phyloP scores from a whole-genome alignment of 2,888 invertebrate species.

The Bursaphelenchus okinawaensis region DNA sequence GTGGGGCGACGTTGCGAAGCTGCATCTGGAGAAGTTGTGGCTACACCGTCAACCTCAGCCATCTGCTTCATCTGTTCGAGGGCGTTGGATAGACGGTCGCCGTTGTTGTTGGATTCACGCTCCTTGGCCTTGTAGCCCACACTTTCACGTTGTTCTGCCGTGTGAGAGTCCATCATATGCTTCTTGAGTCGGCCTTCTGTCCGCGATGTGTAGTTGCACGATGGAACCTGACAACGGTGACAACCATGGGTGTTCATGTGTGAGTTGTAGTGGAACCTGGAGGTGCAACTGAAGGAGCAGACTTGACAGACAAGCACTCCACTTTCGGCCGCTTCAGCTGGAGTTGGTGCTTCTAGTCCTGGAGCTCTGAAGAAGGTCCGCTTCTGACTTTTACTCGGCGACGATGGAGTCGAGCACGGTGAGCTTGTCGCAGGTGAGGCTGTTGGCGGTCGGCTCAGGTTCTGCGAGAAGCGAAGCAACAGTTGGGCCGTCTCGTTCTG shows the following conservation, averaged over 20 bases:
- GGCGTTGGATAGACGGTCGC: conserved; percentile 22
- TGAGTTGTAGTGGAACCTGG: conserved; percentile 61
- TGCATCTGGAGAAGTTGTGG: conserved; percentile 4
- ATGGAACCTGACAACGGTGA: conserved; percentile 62
- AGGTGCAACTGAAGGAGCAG: conserved; percentile 27
- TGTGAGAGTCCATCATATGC: conserved; percentile 63
- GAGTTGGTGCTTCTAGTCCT: conserved; percentile 33
- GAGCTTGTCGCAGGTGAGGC: not conserved
- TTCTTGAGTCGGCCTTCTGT: conserved; percentile 63
- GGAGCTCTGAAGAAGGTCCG: conserved; percentile 43
- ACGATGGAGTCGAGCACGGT: not conserved
- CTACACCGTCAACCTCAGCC: not conserved
- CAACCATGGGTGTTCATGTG: conserved; percentile 65
- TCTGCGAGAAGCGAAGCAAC: conserved; percentile 30
- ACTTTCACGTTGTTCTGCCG: conserved; percentile 49
- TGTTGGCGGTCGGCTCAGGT: conserved; percentile 15
- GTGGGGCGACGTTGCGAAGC: conserved; percentile 27
- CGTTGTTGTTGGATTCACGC: not conserved
- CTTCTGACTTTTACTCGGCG: conserved; percentile 3
- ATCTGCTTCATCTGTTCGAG: conserved; percentile 58
- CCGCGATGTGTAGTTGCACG: conserved; percentile 63
- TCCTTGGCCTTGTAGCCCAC: conserved; percentile 6
- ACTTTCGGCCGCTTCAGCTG: conserved; percentile 21
- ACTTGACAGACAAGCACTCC: conserved; percentile 24
- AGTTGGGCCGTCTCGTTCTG: conserved; percentile 14